These are phyloP conservation scores for Tubulanus polymorphus DNA, from an alignment of 2,888 invertebrate species.

Conservation along the genomic window DNA sequence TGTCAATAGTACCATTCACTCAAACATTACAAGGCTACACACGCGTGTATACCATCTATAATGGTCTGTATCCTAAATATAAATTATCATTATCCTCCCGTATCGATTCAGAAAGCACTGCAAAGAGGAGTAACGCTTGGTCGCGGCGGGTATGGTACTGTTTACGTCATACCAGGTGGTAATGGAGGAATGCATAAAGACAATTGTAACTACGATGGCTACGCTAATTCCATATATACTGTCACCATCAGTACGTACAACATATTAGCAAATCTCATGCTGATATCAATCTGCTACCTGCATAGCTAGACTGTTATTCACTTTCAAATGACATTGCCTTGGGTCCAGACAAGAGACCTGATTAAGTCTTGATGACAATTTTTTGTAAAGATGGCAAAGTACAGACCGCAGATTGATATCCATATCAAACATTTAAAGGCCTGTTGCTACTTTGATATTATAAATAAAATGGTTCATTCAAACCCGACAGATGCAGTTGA, in stretches of 20 bases:
- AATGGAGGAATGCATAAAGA: constrained; percentile 52
- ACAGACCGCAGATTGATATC: too few relatives aligned
- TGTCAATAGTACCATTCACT: background rate
- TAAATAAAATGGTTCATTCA: too few relatives aligned
- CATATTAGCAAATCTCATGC: too few relatives aligned
- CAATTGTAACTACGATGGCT: constrained; percentile 56
- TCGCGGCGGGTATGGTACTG: constrained; percentile 50
- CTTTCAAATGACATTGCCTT: too few relatives aligned
- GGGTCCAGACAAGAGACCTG: too few relatives aligned
- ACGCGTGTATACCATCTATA: too few relatives aligned
- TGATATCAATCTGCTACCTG: too few relatives aligned
- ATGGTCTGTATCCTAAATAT: background rate
- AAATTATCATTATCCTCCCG: background rate
- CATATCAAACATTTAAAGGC: too few relatives aligned
- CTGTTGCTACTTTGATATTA: too few relatives aligned
- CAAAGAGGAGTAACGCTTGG: constrained; percentile 49
- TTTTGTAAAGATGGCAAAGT: too few relatives aligned
- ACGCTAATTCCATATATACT: constrained; percentile 55
- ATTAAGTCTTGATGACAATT: too few relatives aligned
- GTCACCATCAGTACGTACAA: constrained; percentile 47
- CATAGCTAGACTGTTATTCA: too few relatives aligned
- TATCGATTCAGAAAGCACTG: constrained; percentile 36
- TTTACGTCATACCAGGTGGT: constrained; percentile 55
- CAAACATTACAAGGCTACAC: background rate
- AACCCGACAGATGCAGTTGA: constrained; percentile 50